Conservation (phyloP, 2,113 vertebrate species). For the Crocuta crocuta region DNA sequence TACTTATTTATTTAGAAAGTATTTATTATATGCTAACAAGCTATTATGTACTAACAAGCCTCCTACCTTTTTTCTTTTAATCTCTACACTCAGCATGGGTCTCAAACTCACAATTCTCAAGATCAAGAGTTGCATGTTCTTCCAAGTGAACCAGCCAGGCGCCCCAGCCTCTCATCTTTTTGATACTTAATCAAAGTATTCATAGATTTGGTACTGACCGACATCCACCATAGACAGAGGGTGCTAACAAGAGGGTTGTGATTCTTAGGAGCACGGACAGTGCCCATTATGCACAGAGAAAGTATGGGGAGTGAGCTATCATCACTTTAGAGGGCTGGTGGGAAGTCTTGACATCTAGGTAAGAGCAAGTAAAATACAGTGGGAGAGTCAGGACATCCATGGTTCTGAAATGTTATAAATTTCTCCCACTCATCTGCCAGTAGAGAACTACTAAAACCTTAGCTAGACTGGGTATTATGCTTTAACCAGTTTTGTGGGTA, state of each 20-base stretch:
- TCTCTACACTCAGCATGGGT: no score
- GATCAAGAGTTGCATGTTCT: no score
- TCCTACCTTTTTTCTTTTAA: not conserved
- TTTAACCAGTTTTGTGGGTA: not conserved
- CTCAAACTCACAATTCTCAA: no score
- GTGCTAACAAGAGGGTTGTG: not conserved
- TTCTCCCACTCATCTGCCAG: not conserved
- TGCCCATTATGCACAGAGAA: not conserved
- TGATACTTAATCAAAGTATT: not conserved
- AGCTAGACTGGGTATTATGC: not conserved
- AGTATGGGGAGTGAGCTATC: not conserved
- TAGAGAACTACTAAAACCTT: not conserved
- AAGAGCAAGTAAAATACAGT: not conserved
- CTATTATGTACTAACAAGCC: not conserved
- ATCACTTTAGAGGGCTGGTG: not conserved
- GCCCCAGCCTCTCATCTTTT: not conserved
- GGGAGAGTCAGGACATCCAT: not conserved
- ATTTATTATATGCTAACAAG: not conserved
- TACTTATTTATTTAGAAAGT: not conserved
- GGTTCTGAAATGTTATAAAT: not conserved
- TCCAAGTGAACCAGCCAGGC: no score
- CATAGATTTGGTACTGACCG: not conserved
- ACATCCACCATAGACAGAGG: not conserved
- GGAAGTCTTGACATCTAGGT: not conserved
- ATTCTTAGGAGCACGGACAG: not conserved